These are phyloP conservation scores for Micoletzkya japonica DNA, from an alignment of 2,888 invertebrate genomes.

Conservation along the genomic window DNA sequence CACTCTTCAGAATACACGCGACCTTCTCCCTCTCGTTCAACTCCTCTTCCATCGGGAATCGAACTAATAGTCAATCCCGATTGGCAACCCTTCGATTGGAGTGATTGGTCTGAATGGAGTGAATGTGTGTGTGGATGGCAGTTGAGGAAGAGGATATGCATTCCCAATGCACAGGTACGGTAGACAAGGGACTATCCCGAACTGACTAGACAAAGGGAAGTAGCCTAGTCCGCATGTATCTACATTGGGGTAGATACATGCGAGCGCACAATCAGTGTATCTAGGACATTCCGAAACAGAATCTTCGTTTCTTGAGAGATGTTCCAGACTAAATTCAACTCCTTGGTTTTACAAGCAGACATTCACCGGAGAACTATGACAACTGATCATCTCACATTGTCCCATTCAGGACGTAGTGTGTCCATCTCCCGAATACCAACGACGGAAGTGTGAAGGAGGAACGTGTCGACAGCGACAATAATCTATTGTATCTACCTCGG, in stretches of 20 bases:
- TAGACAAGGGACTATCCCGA: background rate
- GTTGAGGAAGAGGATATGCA: slow-evolving; percentile 19
- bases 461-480: slow-evolving; percentile 4
- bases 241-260: too few relatives aligned
- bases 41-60: background rate
- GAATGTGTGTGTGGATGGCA: slow-evolving; percentile 22
- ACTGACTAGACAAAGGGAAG: too few relatives aligned
- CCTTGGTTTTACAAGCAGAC: too few relatives aligned
- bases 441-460: slow-evolving; percentile 23
- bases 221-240: too few relatives aligned
- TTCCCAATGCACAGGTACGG: slow-evolving; percentile 12
- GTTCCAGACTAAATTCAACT: too few relatives aligned
- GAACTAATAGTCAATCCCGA: slow-evolving; percentile 1
- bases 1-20: background rate
- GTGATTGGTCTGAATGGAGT: slow-evolving; percentile 21
- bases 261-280: too few relatives aligned
- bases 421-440: slow-evolving; percentile 24
- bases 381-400: too few relatives aligned
- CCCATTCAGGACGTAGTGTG: slow-evolving; percentile 10
- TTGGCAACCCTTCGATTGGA: slow-evolving; percentile 16
- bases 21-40: background rate
- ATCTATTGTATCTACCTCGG: too few relatives aligned
- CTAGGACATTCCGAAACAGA: too few relatives aligned
- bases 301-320: too few relatives aligned
- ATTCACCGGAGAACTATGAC: too few relatives aligned